These are phyloP conservation scores for Melanerpes aurifrons DNA, from an alignment of 2,113 vertebrate genomes.

Conservation along the genomic window DNA sequence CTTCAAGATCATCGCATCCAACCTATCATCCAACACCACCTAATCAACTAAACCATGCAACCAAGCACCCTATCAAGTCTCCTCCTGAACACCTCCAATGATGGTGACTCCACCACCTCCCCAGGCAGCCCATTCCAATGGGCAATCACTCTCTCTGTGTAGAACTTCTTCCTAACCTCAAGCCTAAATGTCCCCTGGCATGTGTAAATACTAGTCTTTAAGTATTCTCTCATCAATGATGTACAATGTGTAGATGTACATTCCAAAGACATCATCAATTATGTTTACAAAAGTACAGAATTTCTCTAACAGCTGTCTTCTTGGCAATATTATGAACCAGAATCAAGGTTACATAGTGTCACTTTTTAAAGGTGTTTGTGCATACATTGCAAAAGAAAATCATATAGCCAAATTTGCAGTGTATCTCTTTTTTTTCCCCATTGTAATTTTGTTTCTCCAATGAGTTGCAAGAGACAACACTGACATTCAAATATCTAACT, in stretches of 20 bases:
- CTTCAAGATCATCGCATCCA: too few relatives aligned
- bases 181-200: too few relatives aligned
- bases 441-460: background rate
- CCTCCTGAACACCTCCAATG: too few relatives aligned
- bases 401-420: background rate
- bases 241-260: background rate
- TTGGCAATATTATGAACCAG: background rate
- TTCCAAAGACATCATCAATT: background rate
- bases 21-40: too few relatives aligned
- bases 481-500: background rate
- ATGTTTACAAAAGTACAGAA: background rate
- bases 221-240: background rate
- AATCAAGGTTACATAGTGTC: background rate
- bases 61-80: too few relatives aligned
- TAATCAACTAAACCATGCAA: too few relatives aligned
- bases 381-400: background rate
- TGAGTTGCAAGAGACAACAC: background rate
- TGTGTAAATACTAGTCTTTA: background rate
- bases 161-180: too few relatives aligned
- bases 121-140: too few relatives aligned
- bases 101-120: too few relatives aligned
- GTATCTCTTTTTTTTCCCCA: background rate
- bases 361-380: background rate
- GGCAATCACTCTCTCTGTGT: too few relatives aligned
- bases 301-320: background rate